phyloP scores from a whole-genome alignment of 2,797 vertebrate genomes.

The Sebastolobus altivelis region DNA sequence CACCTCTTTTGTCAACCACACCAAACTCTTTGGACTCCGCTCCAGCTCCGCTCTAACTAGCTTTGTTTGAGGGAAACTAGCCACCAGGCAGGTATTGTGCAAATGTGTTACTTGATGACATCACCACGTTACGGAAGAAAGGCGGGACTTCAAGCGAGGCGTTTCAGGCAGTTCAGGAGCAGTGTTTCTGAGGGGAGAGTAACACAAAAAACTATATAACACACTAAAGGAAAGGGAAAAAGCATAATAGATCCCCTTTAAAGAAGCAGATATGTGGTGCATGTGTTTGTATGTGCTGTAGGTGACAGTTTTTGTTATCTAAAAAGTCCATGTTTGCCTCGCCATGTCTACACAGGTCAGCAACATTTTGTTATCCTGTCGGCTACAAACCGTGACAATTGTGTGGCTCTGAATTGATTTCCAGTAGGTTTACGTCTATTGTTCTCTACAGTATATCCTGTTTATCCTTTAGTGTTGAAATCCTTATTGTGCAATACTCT shows the following conservation, averaged over 20 bases:
- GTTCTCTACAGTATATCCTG: neutral
- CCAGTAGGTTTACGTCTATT: neutral
- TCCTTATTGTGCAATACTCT: neutral
- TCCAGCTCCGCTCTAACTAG: too few species aligned
- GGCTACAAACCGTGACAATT: neutral
- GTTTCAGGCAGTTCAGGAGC: too few species aligned
- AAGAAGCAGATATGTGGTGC: neutral
- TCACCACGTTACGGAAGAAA: too few species aligned
- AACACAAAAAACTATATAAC: too few species aligned
- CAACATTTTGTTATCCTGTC: neutral
- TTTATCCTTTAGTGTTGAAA: neutral
- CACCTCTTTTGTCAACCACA: too few species aligned
- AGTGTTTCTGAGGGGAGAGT: too few species aligned
- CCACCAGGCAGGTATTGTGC: too few species aligned
- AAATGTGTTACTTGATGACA: too few species aligned
- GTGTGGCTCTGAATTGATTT: conserved; percentile 22
- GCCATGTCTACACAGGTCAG: neutral
- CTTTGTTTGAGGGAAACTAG: too few species aligned
- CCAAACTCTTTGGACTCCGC: too few species aligned
- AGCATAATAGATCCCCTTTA: neutral
- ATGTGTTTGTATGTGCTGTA: neutral
- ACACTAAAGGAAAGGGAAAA: too few species aligned
- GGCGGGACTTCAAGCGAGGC: too few species aligned
- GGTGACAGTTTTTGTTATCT: neutral
- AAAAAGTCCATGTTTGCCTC: neutral